Conservation (phyloP, 2,888 invertebrate species). For the Crioceris asparagi region DNA sequence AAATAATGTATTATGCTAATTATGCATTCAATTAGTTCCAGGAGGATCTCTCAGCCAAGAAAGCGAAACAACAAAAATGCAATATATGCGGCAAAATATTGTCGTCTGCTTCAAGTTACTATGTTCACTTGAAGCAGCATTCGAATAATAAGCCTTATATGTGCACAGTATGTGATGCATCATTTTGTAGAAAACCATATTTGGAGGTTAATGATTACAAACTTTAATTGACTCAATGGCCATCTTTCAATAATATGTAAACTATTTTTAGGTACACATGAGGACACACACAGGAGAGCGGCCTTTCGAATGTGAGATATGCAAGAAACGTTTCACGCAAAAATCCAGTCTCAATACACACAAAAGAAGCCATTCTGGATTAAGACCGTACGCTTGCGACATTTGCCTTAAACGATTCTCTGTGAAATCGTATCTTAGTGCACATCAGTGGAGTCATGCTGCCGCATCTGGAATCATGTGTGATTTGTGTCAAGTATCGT, state of each 20-base stretch:
- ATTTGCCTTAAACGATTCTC: conserved; percentile 71
- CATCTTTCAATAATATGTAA: not conserved
- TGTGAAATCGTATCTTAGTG: conserved; percentile 70
- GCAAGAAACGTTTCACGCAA: conserved; percentile 69
- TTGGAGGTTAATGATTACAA: conserved; percentile 41
- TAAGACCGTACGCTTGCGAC: conserved; percentile 68
- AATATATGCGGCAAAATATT: conserved; percentile 69
- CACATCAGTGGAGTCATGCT: conserved; percentile 72
- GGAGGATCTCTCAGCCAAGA: conserved; percentile 31
- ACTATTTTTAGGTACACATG: conserved; percentile 51
- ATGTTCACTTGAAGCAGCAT: conserved; percentile 75
- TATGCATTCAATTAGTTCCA: not conserved
- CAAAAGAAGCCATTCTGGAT: conserved; percentile 70
- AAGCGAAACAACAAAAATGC: conserved; percentile 63
- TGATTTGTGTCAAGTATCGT: conserved; percentile 61
- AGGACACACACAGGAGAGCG: conserved; percentile 68
- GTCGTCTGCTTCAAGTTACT: conserved; percentile 67
- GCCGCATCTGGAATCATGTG: conserved; percentile 57
- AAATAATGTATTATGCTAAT: not conserved
- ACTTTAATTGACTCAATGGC: not conserved
- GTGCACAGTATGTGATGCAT: conserved; percentile 66
- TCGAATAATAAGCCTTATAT: conserved; percentile 71
- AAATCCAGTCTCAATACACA: conserved; percentile 74
- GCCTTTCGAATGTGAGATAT: conserved; percentile 64
- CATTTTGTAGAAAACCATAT: conserved; percentile 72